Evolutionary conservation across 2,888 invertebrate genomes (phyloP), one percentile per base, ranked within the genome.

Genomic region (Heliothis peltigera): DNA sequence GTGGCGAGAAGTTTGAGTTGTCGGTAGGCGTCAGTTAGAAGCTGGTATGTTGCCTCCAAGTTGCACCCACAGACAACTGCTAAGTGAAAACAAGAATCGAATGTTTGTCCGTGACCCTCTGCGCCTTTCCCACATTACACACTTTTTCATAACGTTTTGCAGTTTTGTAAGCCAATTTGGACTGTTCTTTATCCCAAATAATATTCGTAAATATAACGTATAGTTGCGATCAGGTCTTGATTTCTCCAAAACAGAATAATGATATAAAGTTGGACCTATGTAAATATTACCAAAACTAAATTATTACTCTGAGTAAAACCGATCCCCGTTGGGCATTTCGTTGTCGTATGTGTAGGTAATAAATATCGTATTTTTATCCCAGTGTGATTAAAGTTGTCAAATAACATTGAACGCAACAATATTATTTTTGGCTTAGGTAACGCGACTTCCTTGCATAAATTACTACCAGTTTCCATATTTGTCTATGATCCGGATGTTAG

Each of bases 61-160:
- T 76, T 83, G 72, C 71, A 81, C 75, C 79, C 75, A 77, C 76
- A 74, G 77, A 58, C 72, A 72, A 77, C 75, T 75, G 80, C 78
- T 79, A 76, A 87, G 87, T 88, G 87, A 88, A 89, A 89, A 83
- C 86, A 84, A 87, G 66, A 85, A 83, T 79, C 81, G 83, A 87
- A 58, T 83, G 82, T 82, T 82, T 77, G 85, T 81, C 86, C 86
- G 62, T 87, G 87, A 87, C 87, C 86, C 80, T 81, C 77, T 83
- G 77, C 79, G 77, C 80, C 84, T 83, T 88, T 87, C 86, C 85
- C 84, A 83, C 83, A 84, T 68, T 60, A 64, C 60, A 47, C 46
- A 64, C 74, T 48, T 63, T 70, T 56, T 67, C 54, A 65, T 59
- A 44, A 48, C 52, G 22, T 39, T 61, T 51, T 48, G 48, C 59